Base-by-base conservation (phyloP, 2,113 vertebrate genomes). In the Petromus typicus region DNA sequence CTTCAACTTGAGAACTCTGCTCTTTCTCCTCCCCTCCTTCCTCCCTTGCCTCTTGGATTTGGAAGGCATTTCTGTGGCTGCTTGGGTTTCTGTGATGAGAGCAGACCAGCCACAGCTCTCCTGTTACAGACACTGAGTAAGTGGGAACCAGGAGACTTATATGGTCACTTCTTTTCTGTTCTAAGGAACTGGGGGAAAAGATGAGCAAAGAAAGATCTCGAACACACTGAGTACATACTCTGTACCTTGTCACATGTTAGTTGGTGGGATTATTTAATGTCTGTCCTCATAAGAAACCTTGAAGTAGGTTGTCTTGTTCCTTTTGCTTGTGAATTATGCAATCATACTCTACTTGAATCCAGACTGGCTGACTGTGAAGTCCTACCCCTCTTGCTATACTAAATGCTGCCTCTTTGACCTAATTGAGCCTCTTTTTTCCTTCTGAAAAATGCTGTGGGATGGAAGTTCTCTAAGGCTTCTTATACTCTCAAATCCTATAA, bases 401-500 rank as follows among this genome's bases (percentile, higher is more conserved):
- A 14, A 91, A 81, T 45, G 25, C 34, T 48, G 20, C 67, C n/a
- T 48, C 54, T 90, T 79, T 37, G 17, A 89, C 59, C 40, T 73
- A 64, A 79, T 3, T 51, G 10, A 73, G 48, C 30, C 27, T 88
- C 61, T 12, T 61, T 82, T 9, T 90, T 93, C 63, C 48, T 48
- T 82, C 79, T 83, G n/a, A 27, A 91, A 85, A 93, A 89, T 81
- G 30, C 23, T 45, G 1, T 51, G 71, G 40, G 22, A 61, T 73
- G 64, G 61, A 75, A 30, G 25, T 40, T 54, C 51, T 93, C 43
- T 63, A 75, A 86, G 45, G 1, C 23, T 85, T 67, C 69, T 93
- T 69, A 61, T 43, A 45, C 43, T 79, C 40, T 25, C 54, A 90
- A 94, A 92, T 82, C 51, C 86, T 90, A 2, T 80, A 86, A 89